Base-by-base conservation (phyloP, 2,797 vertebrate genomes). In the Gambelia wislizenii region DNA sequence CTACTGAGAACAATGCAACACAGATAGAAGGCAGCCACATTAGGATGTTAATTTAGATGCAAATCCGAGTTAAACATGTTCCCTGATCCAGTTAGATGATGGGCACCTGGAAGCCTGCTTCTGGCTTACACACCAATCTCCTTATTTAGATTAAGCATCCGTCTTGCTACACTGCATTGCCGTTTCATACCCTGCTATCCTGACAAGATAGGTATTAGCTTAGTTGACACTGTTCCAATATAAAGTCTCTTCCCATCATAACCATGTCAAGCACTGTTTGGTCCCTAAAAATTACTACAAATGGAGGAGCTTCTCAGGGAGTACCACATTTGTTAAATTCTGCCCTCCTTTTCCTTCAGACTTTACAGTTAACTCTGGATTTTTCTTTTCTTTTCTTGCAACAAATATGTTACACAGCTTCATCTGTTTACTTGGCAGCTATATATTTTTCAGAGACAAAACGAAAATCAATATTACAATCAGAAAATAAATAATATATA, bases 401-500 rank as follows among this genome's bases (percentile, higher is more conserved):
- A 59, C 52, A 89, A 85, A 86, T 82, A 0, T 5, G 84, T 87
- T 90, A 85, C 42, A 69, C 12, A 89, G 33, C 47, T 27, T 89
- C 82, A 16, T 8, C 84, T 86, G 13, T 16, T 83, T 67, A 39
- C 16, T 14, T 27, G n/a, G 44, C 69, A 36, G 67, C 22, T 54
- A 7, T 49, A 72, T 7, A 33, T 36, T 77, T 61, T 30, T 30
- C 36, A 72, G 27, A 39, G 12, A 39, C 25, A 72, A 52, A 14
- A 22, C 49, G 6, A 83, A 83, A 1, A n/a, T 47, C 82, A 49
- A n/a, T 52, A 52, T 39, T 49, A 14, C 76, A 52, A 88, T 49
- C 4, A 83, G 76, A 69, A 92, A 92, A 92, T 87, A 83, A 92
- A 82, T 44, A 83, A 42, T 42, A 59, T 76, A 86, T 77, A 80